phyloP scores from a whole-genome alignment of 1,140 invertebrate species.

The Mycetomoellerius zeteki region DNA sequence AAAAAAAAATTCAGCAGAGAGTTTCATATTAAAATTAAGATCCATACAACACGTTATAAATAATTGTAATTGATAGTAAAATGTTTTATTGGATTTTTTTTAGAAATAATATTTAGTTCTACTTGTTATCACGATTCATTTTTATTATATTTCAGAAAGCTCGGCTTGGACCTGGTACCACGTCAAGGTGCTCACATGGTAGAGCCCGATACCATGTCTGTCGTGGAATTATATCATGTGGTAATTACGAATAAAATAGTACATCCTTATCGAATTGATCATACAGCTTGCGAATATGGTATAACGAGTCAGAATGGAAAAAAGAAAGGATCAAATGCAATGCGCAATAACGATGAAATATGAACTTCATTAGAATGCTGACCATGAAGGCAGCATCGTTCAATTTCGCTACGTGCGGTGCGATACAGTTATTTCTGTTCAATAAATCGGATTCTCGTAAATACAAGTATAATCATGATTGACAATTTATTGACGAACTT shows the following conservation, averaged over 20 bases:
- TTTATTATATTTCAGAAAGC: conserved; percentile 91
- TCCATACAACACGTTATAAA: neutral
- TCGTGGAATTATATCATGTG: conserved; percentile 95
- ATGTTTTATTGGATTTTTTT: neutral
- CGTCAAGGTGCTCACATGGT: conserved; percentile 95
- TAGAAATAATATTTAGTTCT: neutral
- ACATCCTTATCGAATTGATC: neutral
- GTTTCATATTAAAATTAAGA: neutral
- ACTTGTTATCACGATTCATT: neutral
- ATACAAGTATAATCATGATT: neutral
- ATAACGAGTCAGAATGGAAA: neutral
- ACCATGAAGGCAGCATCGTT: conserved; percentile 20
- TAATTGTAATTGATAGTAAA: neutral
- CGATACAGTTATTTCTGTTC: conserved; percentile 43
- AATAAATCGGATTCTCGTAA: neutral
- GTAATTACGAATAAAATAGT: conserved; percentile 82
- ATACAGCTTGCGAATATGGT: neutral
- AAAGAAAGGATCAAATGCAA: neutral
- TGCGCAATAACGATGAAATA: neutral
- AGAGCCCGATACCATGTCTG: conserved; percentile 94
- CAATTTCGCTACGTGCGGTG: conserved; percentile 5
- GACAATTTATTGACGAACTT: neutral
- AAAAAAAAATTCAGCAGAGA: neutral
- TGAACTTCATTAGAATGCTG: conserved; percentile 44
- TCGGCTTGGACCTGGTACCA: conserved; percentile 96